Evolutionary conservation across 2,888 invertebrate genomes (phyloP).

Genomic region (Melangyna quadrimaculata): DNA sequence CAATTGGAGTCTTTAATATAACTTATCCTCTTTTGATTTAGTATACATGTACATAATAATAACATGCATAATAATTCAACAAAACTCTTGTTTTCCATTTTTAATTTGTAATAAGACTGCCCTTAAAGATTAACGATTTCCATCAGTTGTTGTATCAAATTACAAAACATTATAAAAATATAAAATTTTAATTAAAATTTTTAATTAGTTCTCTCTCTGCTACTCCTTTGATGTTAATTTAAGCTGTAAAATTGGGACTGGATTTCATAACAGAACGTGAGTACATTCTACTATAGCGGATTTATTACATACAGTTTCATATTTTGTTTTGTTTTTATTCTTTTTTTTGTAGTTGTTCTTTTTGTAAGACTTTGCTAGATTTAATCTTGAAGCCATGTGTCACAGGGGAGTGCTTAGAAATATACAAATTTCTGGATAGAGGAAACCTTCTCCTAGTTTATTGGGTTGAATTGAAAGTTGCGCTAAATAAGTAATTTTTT

Average conservation of each 20-base stretch:
- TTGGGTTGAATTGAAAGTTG: too few relatives aligned
- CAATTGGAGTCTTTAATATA: too few relatives aligned
- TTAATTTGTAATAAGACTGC: background rate
- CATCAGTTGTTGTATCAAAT: slow-evolving; percentile 6
- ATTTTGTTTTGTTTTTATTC: background rate
- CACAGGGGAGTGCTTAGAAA: background rate
- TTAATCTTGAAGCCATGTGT: background rate
- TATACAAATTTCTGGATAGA: too few relatives aligned
- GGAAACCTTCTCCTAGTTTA: too few relatives aligned
- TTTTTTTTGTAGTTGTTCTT: background rate
- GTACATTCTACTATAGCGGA: background rate
- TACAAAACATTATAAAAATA: slow-evolving; percentile 19
- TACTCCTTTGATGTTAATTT: slow-evolving; percentile 21
- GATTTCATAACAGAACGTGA: background rate
- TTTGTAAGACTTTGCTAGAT: background rate
- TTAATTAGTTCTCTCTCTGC: slow-evolving; percentile 17
- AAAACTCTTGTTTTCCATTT: background rate
- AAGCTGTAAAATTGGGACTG: background rate
- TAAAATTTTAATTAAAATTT: slow-evolving; percentile 22
- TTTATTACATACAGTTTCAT: background rate
- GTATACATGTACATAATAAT: background rate
- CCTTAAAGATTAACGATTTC: background rate
- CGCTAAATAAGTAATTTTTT: too few relatives aligned
- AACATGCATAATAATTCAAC: background rate
- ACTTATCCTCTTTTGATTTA: too few relatives aligned